Percentiles rank a stretch among this genome's conserved stretches.
These are phyloP conservation scores for Saccostrea glomerata DNA, from an alignment of 1,140 invertebrate species.

Conservation along the genomic window DNA sequence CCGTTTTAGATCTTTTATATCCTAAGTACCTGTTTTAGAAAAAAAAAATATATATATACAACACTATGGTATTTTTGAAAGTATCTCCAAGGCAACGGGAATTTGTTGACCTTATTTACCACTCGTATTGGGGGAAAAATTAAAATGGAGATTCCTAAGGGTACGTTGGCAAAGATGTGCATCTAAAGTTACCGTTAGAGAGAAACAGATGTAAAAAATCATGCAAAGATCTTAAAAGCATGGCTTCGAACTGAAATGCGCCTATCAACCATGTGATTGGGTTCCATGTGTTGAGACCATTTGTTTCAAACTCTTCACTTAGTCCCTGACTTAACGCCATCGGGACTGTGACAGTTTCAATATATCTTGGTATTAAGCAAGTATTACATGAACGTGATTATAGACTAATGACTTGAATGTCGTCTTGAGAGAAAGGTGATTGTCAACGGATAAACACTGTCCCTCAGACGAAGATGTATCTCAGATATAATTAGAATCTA, in stretches of 20 bases:
- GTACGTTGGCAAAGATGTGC: too few species aligned
- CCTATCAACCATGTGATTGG: not conserved
- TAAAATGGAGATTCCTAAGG: too few species aligned
- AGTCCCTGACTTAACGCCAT: not conserved
- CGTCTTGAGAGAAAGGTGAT: not conserved
- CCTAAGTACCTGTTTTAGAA: too few species aligned
- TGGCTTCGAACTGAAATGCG: not conserved
- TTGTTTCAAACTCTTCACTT: not conserved
- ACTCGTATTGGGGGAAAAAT: too few species aligned
- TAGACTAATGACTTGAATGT: slow-evolving; percentile 6
- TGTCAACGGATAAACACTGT: slow-evolving; percentile 12
- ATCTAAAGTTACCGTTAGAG: too few species aligned
- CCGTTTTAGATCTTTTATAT: too few species aligned
- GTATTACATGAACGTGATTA: slow-evolving; percentile 8
- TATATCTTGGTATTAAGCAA: not conserved
- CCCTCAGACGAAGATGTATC: not conserved
- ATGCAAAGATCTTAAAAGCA: not conserved
- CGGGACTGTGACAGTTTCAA: not conserved
- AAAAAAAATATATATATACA: too few species aligned
- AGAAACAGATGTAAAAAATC: too few species aligned
- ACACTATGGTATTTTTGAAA: too few species aligned
- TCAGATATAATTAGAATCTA: slow-evolving; percentile 5
- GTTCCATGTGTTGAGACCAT: not conserved
- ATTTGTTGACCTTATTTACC: too few species aligned
- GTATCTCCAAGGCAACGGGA: too few species aligned